A percentile compares a stretch with the other conserved stretches of the same genome.
phyloP scores from a whole-genome alignment of 2,113 vertebrate species.

The Apteryx owenii region DNA sequence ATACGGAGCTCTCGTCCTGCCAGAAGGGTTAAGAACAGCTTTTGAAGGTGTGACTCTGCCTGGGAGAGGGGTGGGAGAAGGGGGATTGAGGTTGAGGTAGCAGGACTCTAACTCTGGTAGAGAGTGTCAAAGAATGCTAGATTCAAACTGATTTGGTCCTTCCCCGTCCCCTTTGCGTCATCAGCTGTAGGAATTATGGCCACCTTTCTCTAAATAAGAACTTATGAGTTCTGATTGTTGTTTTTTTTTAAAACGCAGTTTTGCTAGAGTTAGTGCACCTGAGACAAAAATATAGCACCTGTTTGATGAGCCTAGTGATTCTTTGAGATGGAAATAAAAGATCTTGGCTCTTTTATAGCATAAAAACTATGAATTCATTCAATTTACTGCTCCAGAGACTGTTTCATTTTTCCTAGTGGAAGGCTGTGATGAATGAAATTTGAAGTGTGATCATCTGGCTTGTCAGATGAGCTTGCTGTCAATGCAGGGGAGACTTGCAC shows the following conservation, averaged over 20 bases:
- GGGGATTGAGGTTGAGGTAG: background rate
- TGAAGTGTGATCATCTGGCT: background rate
- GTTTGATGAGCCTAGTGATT: background rate
- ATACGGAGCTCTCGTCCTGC: background rate
- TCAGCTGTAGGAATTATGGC: background rate
- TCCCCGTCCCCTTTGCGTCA: background rate
- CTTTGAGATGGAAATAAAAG: constrained; percentile 2
- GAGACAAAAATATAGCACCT: background rate
- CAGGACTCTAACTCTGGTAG: background rate
- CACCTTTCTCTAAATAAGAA: background rate
- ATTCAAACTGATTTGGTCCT: background rate
- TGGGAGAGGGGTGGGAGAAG: background rate
- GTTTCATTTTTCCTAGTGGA: background rate
- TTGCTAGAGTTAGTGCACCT: background rate
- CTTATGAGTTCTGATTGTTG: background rate
- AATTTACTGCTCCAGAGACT: constrained; percentile 25
- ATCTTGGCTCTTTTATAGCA: background rate
- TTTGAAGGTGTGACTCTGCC: background rate
- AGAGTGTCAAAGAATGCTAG: background rate
- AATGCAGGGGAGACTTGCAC: background rate
- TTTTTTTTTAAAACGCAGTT: background rate
- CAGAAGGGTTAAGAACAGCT: background rate
- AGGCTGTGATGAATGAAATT: constrained; percentile 12
- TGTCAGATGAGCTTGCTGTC: background rate
- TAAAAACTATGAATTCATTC: background rate